Evolutionary conservation across 2,113 vertebrate species (phyloP).

Genomic region (Polypterus senegalus): DNA sequence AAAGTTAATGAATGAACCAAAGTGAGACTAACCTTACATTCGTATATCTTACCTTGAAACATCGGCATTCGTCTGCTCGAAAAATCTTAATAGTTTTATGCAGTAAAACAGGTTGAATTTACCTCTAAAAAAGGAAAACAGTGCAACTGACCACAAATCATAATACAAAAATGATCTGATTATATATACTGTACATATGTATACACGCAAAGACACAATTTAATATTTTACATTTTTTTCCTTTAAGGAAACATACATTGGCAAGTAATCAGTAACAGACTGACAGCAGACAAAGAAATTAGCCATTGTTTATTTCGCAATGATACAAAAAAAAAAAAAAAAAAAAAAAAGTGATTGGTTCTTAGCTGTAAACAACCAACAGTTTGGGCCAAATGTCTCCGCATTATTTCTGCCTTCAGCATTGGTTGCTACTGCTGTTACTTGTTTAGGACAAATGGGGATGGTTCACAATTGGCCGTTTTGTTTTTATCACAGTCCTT

Average conservation of each 20-base stretch:
- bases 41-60: no score
- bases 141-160: no score
- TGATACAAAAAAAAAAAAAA: conserved; percentile 34
- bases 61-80: no score
- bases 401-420: neutral
- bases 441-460: conserved; percentile 27
- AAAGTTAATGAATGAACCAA: no score
- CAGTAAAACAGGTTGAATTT: no score
- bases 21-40: no score
- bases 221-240: no score
- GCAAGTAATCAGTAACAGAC: neutral
- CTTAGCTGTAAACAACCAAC: conserved; percentile 28
- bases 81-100: no score
- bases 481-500: neutral
- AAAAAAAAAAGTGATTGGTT: conserved; percentile 19
- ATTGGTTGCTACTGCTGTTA: conserved; percentile 13
- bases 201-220: no score
- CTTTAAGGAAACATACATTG: neutral
- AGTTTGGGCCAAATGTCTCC: neutral
- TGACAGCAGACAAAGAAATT: conserved; percentile 15
- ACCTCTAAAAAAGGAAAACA: no score
- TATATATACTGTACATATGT: no score
- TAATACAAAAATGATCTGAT: no score
- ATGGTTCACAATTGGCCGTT: neutral
- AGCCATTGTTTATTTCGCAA: conserved; percentile 28